Evolutionary conservation across 2,888 invertebrate species (phyloP).

Genomic region (Zootermopsis nevadensis): DNA sequence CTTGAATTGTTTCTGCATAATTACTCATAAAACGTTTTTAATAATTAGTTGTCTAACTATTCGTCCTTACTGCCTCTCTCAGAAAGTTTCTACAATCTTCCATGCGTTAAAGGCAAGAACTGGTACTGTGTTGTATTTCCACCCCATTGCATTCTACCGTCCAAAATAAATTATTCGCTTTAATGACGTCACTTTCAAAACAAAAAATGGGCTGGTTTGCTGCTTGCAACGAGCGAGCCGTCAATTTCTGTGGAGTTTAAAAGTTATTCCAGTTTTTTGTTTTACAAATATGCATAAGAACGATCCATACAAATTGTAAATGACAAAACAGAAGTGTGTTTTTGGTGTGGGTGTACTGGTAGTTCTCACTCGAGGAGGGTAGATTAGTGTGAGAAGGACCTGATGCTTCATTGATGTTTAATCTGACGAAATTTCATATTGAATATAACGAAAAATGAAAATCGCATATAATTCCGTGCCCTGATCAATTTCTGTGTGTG

Average conservation of each 20-base stretch:
- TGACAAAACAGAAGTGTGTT: not conserved
- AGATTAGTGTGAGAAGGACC: no score
- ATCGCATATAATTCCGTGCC: no score
- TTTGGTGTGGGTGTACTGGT: no score
- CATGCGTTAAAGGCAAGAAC: not conserved
- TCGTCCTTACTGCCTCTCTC: not conserved
- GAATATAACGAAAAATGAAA: no score
- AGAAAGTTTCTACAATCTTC: not conserved
- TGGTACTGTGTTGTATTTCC: not conserved
- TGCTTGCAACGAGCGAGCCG: not conserved
- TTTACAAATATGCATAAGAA: not conserved
- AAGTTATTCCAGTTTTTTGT: not conserved
- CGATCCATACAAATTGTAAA: slow-evolving; percentile 4
- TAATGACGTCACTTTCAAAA: not conserved
- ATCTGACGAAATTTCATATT: no score
- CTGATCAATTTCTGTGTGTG: no score
- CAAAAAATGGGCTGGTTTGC: not conserved
- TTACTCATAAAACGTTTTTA: not conserved
- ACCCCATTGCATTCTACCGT: not conserved
- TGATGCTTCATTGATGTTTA: no score
- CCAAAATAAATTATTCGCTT: not conserved
- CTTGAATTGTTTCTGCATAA: slow-evolving; percentile 18
- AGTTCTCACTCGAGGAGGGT: not conserved
- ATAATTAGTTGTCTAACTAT: not conserved
- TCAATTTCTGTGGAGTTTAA: not conserved